phyloP scores from a whole-genome alignment of 2,797 vertebrate species.

The Siniperca scherzeri region DNA sequence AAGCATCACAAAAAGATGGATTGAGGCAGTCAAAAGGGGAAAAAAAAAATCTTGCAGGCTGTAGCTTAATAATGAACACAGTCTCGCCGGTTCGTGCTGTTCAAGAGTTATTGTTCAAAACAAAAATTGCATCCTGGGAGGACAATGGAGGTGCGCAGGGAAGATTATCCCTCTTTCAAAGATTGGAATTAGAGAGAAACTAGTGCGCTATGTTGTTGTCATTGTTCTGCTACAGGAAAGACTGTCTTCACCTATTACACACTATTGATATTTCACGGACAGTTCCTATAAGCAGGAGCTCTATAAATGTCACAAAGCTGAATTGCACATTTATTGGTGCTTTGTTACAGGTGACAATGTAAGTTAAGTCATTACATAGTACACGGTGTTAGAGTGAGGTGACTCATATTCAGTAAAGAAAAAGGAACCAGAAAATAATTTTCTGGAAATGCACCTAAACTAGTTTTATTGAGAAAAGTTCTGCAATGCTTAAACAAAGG shows the following conservation, averaged over 20 bases:
- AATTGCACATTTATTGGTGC: slow-evolving; percentile 11
- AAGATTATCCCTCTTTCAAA: slow-evolving; percentile 48
- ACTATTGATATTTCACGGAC: slow-evolving; percentile 34
- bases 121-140: slow-evolving; percentile 40
- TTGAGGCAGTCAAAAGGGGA: slow-evolving; percentile 6
- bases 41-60: slow-evolving; percentile 22
- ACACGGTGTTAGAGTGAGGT: slow-evolving; percentile 3
- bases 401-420: slow-evolving; percentile 12
- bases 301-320: slow-evolving; percentile 36
- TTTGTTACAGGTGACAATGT: slow-evolving; percentile 37
- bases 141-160: slow-evolving; percentile 53
- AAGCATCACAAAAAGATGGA: slow-evolving; percentile 37
- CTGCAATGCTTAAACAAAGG: background rate
- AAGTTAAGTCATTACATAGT: slow-evolving; percentile 20
- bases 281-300: slow-evolving; percentile 22
- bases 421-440: background rate
- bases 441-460: background rate
- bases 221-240: slow-evolving; percentile 46
- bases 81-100: slow-evolving; percentile 42
- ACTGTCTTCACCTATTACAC: slow-evolving; percentile 25
- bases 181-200: slow-evolving; percentile 43
- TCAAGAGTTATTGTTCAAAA: slow-evolving; percentile 49
- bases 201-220: slow-evolving; percentile 8
- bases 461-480: background rate
- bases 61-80: slow-evolving; percentile 51